Conservation (phyloP, 2,113 vertebrate genomes). For the Dicrurus megarhynchus region DNA sequence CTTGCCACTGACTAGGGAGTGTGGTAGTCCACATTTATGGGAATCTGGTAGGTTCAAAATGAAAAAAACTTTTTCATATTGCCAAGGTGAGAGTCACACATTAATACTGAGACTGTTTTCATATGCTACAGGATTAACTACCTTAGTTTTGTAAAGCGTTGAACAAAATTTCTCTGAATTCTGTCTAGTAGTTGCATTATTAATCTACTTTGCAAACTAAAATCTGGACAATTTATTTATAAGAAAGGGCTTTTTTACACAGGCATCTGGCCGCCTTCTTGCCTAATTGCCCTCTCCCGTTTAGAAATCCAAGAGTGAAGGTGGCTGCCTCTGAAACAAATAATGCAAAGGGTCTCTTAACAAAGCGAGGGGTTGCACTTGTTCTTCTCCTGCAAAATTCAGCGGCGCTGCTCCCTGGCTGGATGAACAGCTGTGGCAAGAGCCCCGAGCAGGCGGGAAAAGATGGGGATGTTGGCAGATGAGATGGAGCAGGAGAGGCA, state of each 20-base stretch:
- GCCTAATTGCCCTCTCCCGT: background rate
- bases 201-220: background rate
- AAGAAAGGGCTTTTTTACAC: background rate
- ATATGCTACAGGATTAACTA: background rate
- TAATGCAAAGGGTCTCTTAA: slow-evolving; percentile 6
- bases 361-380: background rate
- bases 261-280: background rate
- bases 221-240: slow-evolving; percentile 19
- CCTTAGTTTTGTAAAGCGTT: background rate
- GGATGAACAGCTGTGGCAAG: slow-evolving; percentile 42
- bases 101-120: background rate
- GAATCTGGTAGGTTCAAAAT: background rate
- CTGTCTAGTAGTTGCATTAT: background rate
- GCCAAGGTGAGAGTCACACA: background rate
- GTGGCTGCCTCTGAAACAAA: slow-evolving; percentile 27
- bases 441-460: background rate
- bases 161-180: background rate
- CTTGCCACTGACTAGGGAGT: background rate
- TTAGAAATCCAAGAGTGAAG: background rate
- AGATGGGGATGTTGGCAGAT: background rate
- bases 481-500: background rate
- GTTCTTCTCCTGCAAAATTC: slow-evolving; percentile 63
- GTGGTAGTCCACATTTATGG: background rate
- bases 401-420: slow-evolving; percentile 29
- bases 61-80: background rate